A percentile compares a stretch with the other conserved stretches of the same genome.
Conservation (phyloP, 2,888 invertebrate genomes). For the Sclerodermus sp. region DNA sequence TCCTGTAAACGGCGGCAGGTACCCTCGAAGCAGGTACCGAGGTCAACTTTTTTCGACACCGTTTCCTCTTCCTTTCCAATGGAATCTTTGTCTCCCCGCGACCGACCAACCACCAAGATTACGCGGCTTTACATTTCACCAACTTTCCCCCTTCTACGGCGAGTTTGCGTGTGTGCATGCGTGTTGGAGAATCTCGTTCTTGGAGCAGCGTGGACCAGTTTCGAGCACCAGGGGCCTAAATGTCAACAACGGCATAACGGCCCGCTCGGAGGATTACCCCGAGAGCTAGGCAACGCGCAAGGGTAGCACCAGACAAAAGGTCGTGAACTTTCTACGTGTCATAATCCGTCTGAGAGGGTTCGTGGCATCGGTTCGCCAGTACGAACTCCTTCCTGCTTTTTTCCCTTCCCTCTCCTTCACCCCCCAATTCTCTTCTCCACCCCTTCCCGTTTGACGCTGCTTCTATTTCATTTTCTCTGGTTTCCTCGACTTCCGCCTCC, state of each 20-base stretch:
- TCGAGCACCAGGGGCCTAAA: conserved; percentile 44
- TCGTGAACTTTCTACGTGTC: conserved; percentile 52
- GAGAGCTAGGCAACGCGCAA: conserved; percentile 11
- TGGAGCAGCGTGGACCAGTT: conserved; percentile 35
- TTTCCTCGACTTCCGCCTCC: not conserved
- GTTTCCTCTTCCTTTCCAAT: too few species aligned
- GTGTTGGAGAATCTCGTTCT: conserved; percentile 10
- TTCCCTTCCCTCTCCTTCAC: conserved; percentile 7
- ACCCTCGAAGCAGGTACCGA: conserved; percentile 21
- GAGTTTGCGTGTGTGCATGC: conserved; percentile 15
- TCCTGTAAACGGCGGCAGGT: conserved; percentile 23
- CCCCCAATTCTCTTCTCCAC: conserved; percentile 6
- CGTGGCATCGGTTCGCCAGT: too few species aligned
- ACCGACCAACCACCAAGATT: too few species aligned
- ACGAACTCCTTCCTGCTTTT: conserved; percentile 4
- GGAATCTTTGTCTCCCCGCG: too few species aligned
- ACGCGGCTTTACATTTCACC: too few species aligned
- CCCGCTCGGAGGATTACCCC: conserved; percentile 39
- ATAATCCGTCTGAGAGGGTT: conserved; percentile 40
- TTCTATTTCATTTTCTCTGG: conserved; percentile 7
- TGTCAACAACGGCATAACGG: conserved; percentile 51
- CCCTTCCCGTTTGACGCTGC: conserved; percentile 4
- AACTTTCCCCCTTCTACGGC: too few species aligned
- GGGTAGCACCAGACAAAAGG: conserved; percentile 49
- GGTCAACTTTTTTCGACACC: conserved; percentile 32